Percentiles rank a stretch among this genome's conserved stretches.
Evolutionary conservation across 1,140 invertebrate genomes (phyloP).

Genomic region (Drosophila simulans): DNA sequence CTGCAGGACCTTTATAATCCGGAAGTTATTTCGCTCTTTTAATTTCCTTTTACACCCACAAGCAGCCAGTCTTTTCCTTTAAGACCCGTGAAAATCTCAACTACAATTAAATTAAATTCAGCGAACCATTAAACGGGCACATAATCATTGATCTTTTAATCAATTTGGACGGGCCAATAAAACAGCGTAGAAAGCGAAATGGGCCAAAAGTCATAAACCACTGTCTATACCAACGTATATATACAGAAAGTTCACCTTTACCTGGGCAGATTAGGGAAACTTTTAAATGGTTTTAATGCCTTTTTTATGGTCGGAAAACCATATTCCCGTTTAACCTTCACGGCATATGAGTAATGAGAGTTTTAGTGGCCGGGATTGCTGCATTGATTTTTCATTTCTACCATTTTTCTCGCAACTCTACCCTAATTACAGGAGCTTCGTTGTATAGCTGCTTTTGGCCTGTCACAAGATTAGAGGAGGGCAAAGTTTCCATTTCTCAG

Average conservation of each 20-base stretch:
- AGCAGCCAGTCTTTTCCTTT: not conserved
- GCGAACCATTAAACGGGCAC: constrained; percentile 72
- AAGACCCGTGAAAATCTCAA: constrained; percentile 36
- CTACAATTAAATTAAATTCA: constrained; percentile 72
- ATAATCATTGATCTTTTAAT: constrained; percentile 83
- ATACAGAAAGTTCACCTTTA: constrained; percentile 52
- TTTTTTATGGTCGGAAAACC: constrained; percentile 62
- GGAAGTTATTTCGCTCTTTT: constrained; percentile 1
- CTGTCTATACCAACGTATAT: constrained; percentile 36
- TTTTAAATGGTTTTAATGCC: constrained; percentile 81
- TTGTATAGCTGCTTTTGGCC: constrained; percentile 43
- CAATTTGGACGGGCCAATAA: constrained; percentile 73
- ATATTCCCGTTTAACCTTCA: constrained; percentile 39
- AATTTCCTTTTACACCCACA: constrained; percentile 4
- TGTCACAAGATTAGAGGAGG: constrained; percentile 75
- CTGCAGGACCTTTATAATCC: not conserved
- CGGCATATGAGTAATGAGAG: constrained; percentile 77
- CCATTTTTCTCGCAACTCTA: constrained; percentile 14
- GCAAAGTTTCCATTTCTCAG: constrained; percentile 56
- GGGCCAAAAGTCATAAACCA: constrained; percentile 70
- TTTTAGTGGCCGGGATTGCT: constrained; percentile 51
- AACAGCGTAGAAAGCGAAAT: constrained; percentile 23
- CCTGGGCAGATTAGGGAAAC: constrained; percentile 68
- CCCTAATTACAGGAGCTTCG: constrained; percentile 61
- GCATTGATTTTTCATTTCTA: constrained; percentile 72